Base-by-base conservation (phyloP, 2,113 vertebrate genomes). In the Stegastes partitus region DNA sequence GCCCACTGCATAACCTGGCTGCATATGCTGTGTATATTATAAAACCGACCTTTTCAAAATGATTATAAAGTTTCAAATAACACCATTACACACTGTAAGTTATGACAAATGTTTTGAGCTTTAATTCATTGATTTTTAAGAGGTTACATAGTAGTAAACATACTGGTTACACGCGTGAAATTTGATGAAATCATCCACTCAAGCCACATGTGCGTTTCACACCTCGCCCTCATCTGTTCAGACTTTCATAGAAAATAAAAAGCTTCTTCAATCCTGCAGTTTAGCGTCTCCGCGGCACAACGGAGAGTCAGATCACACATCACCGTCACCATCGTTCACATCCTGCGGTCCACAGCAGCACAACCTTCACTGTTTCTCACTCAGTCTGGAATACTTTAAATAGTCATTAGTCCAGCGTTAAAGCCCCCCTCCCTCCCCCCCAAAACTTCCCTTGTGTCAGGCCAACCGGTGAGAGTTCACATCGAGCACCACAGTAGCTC, bases 71-170 rank as follows among this genome's bases (percentile, higher is more conserved):
- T 18, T 47, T 47, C 3, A 19, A 47, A 47, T 15, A 18, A 47
- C 9, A 47, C 14, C 61, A 70, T 10, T 11, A 31, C 37, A 79
- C 28, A 42, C 28, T 47, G 8, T 7, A 9, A 18, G 11, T 73
- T 90, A 86, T 93, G 62, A 89, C 68, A 94, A 94, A 93, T 72
- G 34, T 75, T 74, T 92, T 83, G 63, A 85, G 68, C 77, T 93
- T 94, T 94, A 91, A 91, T 94, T 88, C 44, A 62, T 87, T 83
- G 81, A 78, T 89, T 90, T n/a, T 87, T 90, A 83, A 90, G 80
- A 81, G 82, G 84, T 92, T 92, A 94, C 83, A 93, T 93, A 83
- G 89, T 88, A 90, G 78, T 93, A 93, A 92, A 93, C 85, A 74
- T 91, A 89, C 69, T 87, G 81, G 84, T 89, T 94, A 94, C 86